Evolutionary conservation across 2,113 vertebrate species (phyloP), one percentile per base, ranked within the genome.

Genomic region (Tauraco erythrolophus): DNA sequence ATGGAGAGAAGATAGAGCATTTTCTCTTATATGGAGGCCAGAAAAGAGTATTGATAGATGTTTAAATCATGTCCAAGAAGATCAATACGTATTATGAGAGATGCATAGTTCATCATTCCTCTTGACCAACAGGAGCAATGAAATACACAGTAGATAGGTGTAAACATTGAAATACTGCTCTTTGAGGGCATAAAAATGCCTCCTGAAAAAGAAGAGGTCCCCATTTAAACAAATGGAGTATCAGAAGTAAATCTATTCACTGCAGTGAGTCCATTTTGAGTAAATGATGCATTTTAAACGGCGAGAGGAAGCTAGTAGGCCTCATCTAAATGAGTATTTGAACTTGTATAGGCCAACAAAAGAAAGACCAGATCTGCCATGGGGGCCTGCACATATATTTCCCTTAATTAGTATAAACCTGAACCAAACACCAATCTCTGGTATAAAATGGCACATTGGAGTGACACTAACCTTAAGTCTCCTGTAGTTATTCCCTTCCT

Each of bases 71-170:
- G 72, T 56, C 35, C 31, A 78, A 76, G 24, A 64, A 62, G 76
- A 98, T 98, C 94, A 94, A 96, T 95, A 95, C 24, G 30, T 94
- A 94, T 74, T 96, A 92, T 83, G 53, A 95, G 89, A 93, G 11
- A 48, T 80, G 62, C 53, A 74, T 28, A 82, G 57, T 94, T 96
- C 69, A 89, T 96, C 74, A 89, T 91, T 95, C 80, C 74, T 93
- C 95, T 61, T 72, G 96, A 94, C 66, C 80, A 84, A 94, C 23
- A 94, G 51, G 48, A 97, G 74, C 62, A 97, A 88, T 54, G 39
- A 96, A 94, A 77, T 89, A 94, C 14, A 79, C 27, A 93, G 68
- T 13, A 86, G 58, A 58, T 74, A 79, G 8, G 35, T 74, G 48
- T 50, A 89, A 92, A 61, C 37, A 75, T 8, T 85, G 41, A 95